Conservation (phyloP, 1,140 invertebrate genomes). For the Drosophila ambigua region DNA sequence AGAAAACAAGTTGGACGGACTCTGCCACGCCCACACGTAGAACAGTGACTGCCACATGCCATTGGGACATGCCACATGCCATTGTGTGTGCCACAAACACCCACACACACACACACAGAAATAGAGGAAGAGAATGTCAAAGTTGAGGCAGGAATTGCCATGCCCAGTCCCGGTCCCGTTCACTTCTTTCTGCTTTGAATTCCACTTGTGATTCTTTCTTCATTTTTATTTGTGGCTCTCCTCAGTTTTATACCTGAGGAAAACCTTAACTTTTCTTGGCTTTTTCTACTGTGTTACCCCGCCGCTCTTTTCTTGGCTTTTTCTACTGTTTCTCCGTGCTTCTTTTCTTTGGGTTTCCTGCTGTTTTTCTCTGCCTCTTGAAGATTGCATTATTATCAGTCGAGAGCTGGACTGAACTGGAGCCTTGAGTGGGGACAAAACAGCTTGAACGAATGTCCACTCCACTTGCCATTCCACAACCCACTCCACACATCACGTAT, state of each 20-base stretch:
- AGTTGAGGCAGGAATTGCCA: slow-evolving; percentile 44
- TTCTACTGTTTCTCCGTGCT: not conserved
- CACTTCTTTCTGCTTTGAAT: not conserved
- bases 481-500: slow-evolving; percentile 53
- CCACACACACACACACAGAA: slow-evolving; percentile 8
- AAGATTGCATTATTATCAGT: slow-evolving; percentile 40
- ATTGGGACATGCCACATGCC: slow-evolving; percentile 41
- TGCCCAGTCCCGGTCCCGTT: not conserved
- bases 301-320: slow-evolving; percentile 9
- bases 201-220: slow-evolving; percentile 24
- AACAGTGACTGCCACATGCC: slow-evolving; percentile 45
- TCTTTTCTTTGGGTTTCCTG: not conserved
- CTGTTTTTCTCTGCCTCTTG: not conserved
- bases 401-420: slow-evolving; percentile 5
- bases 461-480: slow-evolving; percentile 34
- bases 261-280: slow-evolving; percentile 23
- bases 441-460: slow-evolving; percentile 10
- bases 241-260: slow-evolving; percentile 23
- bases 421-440: not conserved
- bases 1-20: slow-evolving; percentile 59
- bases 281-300: not conserved
- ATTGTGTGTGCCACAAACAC: slow-evolving; percentile 28
- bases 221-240: slow-evolving; percentile 19
- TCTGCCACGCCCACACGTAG: slow-evolving; percentile 49
- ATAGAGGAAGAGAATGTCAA: slow-evolving; percentile 57